Conservation (phyloP, 2,113 vertebrate species). For the Indicator maculatus region DNA sequence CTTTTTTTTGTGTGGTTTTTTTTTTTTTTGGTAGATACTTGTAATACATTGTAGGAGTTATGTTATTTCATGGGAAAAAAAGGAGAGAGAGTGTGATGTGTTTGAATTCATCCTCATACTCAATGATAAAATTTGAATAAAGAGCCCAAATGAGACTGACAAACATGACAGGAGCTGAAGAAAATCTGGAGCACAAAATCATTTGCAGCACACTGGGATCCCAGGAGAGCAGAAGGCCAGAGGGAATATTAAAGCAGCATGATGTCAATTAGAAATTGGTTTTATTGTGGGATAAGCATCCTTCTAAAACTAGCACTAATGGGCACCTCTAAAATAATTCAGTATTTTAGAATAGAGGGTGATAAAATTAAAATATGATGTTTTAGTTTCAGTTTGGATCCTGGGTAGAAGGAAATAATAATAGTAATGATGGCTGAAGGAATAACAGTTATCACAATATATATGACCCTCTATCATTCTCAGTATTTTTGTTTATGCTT, state of each 20-base stretch:
- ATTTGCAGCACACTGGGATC: constrained; percentile 19
- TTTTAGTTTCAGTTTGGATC: not conserved
- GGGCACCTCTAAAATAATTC: not conserved
- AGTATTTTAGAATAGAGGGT: not conserved
- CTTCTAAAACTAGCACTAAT: constrained; percentile 13
- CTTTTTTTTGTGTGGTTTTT: no score
- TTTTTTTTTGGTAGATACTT: not conserved
- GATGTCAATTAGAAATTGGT: constrained; percentile 43
- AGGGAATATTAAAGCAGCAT: constrained; percentile 36
- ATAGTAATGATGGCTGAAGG: constrained; percentile 9
- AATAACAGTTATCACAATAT: constrained; percentile 32
- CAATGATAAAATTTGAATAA: not conserved
- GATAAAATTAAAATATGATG: constrained; percentile 10
- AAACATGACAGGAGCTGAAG: not conserved
- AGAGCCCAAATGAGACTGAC: not conserved
- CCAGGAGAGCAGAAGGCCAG: constrained; percentile 31
- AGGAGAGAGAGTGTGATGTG: not conserved
- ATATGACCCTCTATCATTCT: not conserved
- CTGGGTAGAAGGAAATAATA: constrained; percentile 24
- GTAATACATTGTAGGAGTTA: not conserved
- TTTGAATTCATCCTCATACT: not conserved
- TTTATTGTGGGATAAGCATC: constrained; percentile 22
- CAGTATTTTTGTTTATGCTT: not conserved
- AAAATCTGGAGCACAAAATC: constrained; percentile 11
- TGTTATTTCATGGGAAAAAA: not conserved